These are phyloP conservation scores for Anolis sagrei DNA, from an alignment of 2,113 vertebrate species.

Conservation along the genomic window DNA sequence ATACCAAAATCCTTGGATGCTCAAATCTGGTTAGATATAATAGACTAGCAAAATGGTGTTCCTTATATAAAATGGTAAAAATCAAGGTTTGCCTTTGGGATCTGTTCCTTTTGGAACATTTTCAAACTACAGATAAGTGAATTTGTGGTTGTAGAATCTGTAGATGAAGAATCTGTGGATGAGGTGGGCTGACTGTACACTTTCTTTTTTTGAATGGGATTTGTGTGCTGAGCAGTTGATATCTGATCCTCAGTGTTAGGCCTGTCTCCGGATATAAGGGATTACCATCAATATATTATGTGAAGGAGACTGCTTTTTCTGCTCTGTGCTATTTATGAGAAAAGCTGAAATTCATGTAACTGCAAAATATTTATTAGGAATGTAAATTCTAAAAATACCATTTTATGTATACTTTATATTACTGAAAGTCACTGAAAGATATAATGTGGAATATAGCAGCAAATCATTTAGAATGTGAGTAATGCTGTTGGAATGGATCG, in stretches of 20 bases:
- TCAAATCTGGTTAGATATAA: too few relatives aligned
- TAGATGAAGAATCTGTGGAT: too few relatives aligned
- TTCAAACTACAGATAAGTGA: too few relatives aligned
- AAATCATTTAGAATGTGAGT: slow-evolving; percentile 28
- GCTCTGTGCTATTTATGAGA: neutral
- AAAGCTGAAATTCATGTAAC: neutral
- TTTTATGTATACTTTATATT: neutral
- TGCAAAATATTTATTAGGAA: neutral
- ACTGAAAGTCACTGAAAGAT: slow-evolving; percentile 10
- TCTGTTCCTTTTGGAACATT: too few relatives aligned
- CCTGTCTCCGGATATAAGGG: slow-evolving; percentile 3
- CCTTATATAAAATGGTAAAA: too few relatives aligned
- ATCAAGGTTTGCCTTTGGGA: too few relatives aligned
- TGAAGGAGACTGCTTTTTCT: neutral
- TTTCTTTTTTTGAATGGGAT: neutral
- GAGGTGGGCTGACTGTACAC: too few relatives aligned
- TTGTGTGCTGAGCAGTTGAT: neutral
- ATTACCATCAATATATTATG: neutral
- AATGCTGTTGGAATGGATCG: slow-evolving; percentile 9
- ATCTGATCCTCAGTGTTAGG: too few relatives aligned
- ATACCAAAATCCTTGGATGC: too few relatives aligned
- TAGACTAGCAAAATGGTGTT: too few relatives aligned
- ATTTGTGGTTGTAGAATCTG: too few relatives aligned
- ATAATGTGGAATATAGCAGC: slow-evolving; percentile 10
- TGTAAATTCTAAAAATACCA: slow-evolving; percentile 15